A percentile compares a stretch with the other conserved stretches of the same genome.
Conservation (phyloP, 2,797 vertebrate genomes). For the Myotis myotis region DNA sequence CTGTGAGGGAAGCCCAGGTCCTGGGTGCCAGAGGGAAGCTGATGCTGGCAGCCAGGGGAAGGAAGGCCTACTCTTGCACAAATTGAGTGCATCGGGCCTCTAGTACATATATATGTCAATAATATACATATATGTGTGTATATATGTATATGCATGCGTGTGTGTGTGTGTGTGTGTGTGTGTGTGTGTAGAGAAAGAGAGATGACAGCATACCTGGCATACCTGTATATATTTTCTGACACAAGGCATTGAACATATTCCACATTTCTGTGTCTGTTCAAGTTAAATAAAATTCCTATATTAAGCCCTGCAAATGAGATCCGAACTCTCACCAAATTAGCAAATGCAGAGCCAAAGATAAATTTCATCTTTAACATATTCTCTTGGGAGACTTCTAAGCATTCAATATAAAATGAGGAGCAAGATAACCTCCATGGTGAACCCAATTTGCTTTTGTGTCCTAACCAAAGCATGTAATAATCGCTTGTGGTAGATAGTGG, state of each 20-base stretch:
- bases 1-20: no score
- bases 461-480: constrained; percentile 1
- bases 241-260: background rate
- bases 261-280: background rate
- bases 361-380: background rate
- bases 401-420: constrained; percentile 46
- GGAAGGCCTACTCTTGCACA: no score
- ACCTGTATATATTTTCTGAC: background rate
- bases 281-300: constrained; percentile 28
- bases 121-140: background rate
- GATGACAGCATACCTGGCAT: background rate
- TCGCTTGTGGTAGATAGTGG: background rate
- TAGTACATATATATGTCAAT: no score
- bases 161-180: background rate
- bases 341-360: constrained; percentile 26
- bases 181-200: background rate
- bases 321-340: constrained; percentile 29
- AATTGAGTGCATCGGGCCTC: no score
- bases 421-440: constrained; percentile 32
- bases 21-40: no score
- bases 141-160: no score
- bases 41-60: no score
- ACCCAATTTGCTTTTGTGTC: constrained; percentile 32
- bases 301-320: background rate
- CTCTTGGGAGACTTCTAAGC: constrained; percentile 53